Percentiles rank a stretch among this genome's conserved stretches.
These are phyloP conservation scores for Poecilobothrus nobilitatus DNA, from an alignment of 2,888 invertebrate genomes.

Conservation along the genomic window DNA sequence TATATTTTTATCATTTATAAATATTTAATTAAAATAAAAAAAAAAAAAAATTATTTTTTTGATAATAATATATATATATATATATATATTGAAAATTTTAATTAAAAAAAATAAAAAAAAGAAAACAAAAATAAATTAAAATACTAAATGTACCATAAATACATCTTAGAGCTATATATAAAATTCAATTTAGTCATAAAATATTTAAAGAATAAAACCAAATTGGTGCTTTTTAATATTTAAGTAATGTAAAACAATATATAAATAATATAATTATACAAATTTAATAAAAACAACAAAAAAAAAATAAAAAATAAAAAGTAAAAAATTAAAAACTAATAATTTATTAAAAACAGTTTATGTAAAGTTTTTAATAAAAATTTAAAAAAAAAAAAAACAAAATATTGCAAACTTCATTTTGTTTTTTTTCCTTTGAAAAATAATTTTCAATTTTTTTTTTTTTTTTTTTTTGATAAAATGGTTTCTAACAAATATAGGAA, in stretches of 20 bases:
- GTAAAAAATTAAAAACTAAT: not conserved
- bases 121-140: not conserved
- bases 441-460: not conserved
- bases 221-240: conserved; percentile 4
- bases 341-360: not conserved
- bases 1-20: too few species aligned
- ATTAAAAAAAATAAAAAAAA: not conserved
- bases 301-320: not conserved
- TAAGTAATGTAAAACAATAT: not conserved
- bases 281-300: not conserved
- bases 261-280: not conserved
- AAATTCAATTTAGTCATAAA: not conserved
- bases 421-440: too few species aligned
- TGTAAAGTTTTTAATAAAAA: not conserved
- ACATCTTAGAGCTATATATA: not conserved
- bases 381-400: too few species aligned
- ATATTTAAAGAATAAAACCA: not conserved
- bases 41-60: too few species aligned
- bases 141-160: not conserved
- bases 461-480: not conserved
- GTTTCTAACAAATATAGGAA: not conserved
- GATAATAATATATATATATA: not conserved
- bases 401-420: too few species aligned
- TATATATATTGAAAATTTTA: not conserved
- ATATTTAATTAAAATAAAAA: too few species aligned